Conservation (phyloP, 2,888 invertebrate genomes). For the Eutolmus rufibarbis region DNA sequence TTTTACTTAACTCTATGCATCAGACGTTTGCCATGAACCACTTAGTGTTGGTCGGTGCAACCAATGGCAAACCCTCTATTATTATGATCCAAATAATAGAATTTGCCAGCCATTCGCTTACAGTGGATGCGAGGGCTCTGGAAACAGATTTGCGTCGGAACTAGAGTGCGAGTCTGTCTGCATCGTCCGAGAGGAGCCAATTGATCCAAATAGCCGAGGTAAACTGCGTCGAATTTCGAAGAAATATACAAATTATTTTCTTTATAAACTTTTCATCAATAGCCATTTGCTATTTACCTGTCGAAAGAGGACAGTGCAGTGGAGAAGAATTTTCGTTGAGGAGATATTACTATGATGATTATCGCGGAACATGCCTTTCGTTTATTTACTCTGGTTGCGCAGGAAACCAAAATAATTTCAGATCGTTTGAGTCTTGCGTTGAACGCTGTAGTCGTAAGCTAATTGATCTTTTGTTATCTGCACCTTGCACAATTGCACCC, state of each 20-base stretch:
- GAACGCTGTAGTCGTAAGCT: constrained; percentile 66
- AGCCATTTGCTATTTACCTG: constrained; percentile 73
- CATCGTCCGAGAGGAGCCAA: constrained; percentile 67
- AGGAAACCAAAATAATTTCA: constrained; percentile 87
- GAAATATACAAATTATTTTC: constrained; percentile 11
- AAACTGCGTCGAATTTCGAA: not conserved
- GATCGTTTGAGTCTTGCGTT: constrained; percentile 74
- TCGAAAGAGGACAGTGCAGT: constrained; percentile 70
- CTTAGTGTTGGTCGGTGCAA: constrained; percentile 77
- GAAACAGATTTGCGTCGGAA: constrained; percentile 80
- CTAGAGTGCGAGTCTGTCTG: constrained; percentile 80
- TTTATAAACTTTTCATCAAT: constrained; percentile 53
- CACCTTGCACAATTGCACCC: not conserved
- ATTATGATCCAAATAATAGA: constrained; percentile 70
- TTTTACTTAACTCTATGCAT: not conserved
- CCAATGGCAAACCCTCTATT: constrained; percentile 69
- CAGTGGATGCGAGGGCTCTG: constrained; percentile 85
- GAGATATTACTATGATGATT: constrained; percentile 78
- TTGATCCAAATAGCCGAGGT: constrained; percentile 54
- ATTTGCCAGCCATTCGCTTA: constrained; percentile 76
- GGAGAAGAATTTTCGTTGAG: constrained; percentile 61
- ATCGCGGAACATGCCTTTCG: constrained; percentile 73
- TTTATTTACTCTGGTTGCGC: constrained; percentile 89
- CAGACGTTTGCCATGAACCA: constrained; percentile 76
- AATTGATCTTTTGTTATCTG: not conserved